Conservation (phyloP, 2,888 invertebrate genomes). For the Acleris emargana region DNA sequence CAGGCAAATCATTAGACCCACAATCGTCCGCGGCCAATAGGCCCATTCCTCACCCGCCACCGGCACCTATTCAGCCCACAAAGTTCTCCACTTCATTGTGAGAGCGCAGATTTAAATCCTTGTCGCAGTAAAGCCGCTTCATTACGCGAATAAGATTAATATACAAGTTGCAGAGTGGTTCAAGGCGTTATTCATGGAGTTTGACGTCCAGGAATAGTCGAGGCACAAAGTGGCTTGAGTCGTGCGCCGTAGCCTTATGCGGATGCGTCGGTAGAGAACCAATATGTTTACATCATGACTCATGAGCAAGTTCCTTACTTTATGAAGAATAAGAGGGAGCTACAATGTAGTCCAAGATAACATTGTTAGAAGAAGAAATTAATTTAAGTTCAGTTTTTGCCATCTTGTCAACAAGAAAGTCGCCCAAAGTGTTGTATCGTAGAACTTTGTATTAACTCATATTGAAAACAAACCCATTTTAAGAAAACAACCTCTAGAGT, state of each 20-base stretch:
- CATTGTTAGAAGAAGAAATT: no score
- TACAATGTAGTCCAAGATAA: no score
- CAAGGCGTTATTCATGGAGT: background rate
- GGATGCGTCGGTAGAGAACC: background rate
- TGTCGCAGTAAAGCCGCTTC: conserved; percentile 5
- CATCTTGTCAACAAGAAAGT: no score
- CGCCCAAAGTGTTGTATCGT: no score
- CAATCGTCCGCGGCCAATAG: conserved; percentile 11
- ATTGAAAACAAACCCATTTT: no score
- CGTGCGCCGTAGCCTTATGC: background rate
- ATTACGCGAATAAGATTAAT: conserved; percentile 23
- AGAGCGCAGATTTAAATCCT: background rate
- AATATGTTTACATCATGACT: background rate
- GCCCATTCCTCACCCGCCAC: conserved; percentile 24
- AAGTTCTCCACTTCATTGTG: conserved; percentile 1
- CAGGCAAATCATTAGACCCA: conserved; percentile 3
- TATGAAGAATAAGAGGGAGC: background rate
- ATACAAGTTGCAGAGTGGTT: background rate
- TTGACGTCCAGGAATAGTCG: conserved; percentile 7
- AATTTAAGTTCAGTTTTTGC: no score
- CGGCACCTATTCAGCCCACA: conserved; percentile 11
- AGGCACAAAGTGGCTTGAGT: background rate
- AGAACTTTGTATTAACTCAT: no score
- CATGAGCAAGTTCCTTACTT: background rate
- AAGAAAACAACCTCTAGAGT: background rate